Evolutionary conservation across 2,797 vertebrate genomes (phyloP), one percentile per base, ranked within the genome.

Genomic region (Rhadinocentrus ornatus): DNA sequence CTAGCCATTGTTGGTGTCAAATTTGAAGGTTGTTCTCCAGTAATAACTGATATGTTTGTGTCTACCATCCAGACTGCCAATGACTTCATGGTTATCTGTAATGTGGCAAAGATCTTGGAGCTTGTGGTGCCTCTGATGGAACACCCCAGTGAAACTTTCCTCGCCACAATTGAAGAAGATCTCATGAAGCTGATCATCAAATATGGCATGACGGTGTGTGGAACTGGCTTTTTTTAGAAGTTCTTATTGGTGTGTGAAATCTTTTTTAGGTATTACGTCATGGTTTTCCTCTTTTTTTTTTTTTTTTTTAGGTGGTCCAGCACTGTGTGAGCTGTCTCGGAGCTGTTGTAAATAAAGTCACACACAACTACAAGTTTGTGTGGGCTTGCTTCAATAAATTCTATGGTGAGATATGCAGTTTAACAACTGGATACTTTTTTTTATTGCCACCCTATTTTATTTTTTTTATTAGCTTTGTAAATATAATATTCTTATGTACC

Each of bases 171-270:
- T 52, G 97, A 99, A 92, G 98, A 99, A 91, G 98, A 99, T 91
- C 96, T 99, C 55, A 99, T 99, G 97, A 99, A 99, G 83, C 96
- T 99, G 50, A 99, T 98, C 88, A 96, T 99, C 89, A 99, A 98
- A 95, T 97, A 99, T 0, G 97, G 98, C 95, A 99, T 99, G 98
- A 98, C 96, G 46, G 98, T 99, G 88, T 77, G 95, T 85, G 41
- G 6, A n/a, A 2, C 18, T 15, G 2, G 1, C 31, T 32, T n/a
- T 67, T 76, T 66, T 68, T 35, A 29, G 0, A n/a, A 56, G 26
- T 12, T 0, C 12, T 10, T 37, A 41, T 52, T 74, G 15, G 69
- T n/a, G 9, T 22, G n/a, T 22, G 46, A 48, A 22, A 11, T 48
- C 6, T 22, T 22, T n/a, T 57, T 2, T 2, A 22, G 29, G 58